These are phyloP conservation scores for Mola mola DNA, from an alignment of 2,113 vertebrate species.

Conservation along the genomic window DNA sequence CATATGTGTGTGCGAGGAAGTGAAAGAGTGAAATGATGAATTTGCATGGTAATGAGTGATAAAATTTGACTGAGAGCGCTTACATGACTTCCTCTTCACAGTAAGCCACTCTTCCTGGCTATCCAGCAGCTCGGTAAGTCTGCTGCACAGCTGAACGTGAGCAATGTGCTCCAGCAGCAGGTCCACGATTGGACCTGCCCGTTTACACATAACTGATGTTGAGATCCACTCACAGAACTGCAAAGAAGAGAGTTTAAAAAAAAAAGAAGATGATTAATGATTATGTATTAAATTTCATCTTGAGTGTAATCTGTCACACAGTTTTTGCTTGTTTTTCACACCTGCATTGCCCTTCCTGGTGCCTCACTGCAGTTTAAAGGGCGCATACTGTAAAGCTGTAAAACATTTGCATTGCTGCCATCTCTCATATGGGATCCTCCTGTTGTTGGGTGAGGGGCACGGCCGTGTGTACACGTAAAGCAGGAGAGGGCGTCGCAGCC, in stretches of 20 bases:
- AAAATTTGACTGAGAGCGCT: conserved; percentile 38
- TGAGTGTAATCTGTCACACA: not conserved
- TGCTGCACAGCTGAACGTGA: conserved; percentile 88
- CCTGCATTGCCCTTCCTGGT: conserved; percentile 61
- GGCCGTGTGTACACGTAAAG: conserved; percentile 87
- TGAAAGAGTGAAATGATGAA: not conserved
- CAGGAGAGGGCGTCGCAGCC: conserved; percentile 88
- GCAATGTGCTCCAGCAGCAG: conserved; percentile 93
- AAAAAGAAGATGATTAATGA: conserved; percentile 7
- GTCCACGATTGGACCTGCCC: conserved; percentile 90
- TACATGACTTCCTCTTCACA: conserved; percentile 91
- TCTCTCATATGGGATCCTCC: conserved; percentile 30
- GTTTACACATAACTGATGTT: conserved; percentile 83
- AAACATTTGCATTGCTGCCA: conserved; percentile 26
- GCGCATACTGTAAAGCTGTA: conserved; percentile 25
- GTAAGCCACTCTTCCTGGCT: conserved; percentile 88
- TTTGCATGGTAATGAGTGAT: conserved; percentile 9
- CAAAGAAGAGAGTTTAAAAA: conserved; percentile 1
- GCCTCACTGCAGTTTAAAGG: conserved; percentile 57
- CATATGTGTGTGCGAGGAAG: conserved; percentile 6
- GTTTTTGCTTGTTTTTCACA: conserved; percentile 26
- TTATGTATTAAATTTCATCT: not conserved
- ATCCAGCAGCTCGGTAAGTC: conserved; percentile 88
- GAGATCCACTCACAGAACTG: conserved; percentile 96
- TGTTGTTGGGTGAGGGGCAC: conserved; percentile 80